Evolutionary conservation across 2,797 vertebrate species (phyloP), one percentile per base, ranked within the genome.

Genomic region (Xenops minutus): DNA sequence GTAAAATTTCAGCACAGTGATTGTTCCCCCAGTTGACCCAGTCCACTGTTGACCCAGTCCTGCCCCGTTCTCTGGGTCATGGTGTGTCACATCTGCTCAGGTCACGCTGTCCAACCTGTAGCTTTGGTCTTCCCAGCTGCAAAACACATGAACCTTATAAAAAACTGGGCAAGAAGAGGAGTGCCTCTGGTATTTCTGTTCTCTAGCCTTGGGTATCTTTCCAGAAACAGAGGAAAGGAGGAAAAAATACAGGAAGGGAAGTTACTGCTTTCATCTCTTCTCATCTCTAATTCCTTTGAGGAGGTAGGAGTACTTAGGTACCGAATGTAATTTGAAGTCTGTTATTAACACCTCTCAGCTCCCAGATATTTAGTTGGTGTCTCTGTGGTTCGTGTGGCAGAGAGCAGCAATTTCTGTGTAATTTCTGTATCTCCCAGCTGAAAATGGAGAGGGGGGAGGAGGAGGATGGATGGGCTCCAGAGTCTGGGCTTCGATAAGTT

Each of bases 131-230:
- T 68, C n/a, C 23, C 55, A 43, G 51, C 43, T 27, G 44, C 43
- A 55, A 66, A 84, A 52, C 58, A 71, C 18, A 2, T 20, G 21
- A 52, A 55, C 17, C 55, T 44, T 29, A 12, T 21, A 20, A 67
- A 82, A 61, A 85, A 9, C 41, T 23, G 36, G 22, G n/a, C 29
- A 32, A 71, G 41, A 75, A 51, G 41, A 20, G 26, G 14, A 16
- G 2, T 7, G 0, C 11, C 3, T 20, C 37, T 22, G 41, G 3
- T 10, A 3, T 6, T 39, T 89, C 37, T 20, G 1, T 58, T 29
- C 46, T 48, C 13, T 30, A 56, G 29, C 44, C 30, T 21, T 44
- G 73, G 43, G 75, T 13, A 46, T 64, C 68, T 78, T 72, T 54
- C 43, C n/a, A 78, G 89, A 69, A 95, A 75, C 8, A 54, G 55